phyloP scores from a whole-genome alignment of 2,888 invertebrate genomes.

The Dastarcus helophoroides region DNA sequence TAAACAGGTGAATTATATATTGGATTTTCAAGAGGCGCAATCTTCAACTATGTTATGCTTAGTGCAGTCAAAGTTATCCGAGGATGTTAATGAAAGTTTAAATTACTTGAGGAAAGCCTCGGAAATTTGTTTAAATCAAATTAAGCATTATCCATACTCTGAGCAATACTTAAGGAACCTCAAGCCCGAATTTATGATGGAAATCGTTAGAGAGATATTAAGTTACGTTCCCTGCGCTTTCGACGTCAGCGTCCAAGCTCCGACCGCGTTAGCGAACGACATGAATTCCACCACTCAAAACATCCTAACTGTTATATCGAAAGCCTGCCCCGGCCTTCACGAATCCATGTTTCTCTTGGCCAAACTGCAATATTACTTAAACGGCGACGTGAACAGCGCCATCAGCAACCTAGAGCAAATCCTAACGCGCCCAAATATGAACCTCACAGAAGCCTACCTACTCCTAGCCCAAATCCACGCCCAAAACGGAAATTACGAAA shows the following conservation, averaged over 20 bases:
- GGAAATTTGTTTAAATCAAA: constrained; percentile 41
- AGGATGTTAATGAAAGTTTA: constrained; percentile 44
- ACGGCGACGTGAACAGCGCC: constrained; percentile 64
- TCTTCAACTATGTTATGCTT: constrained; percentile 54
- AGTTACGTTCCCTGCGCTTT: constrained; percentile 49
- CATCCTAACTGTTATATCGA: constrained; percentile 59
- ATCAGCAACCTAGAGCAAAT: constrained; percentile 60
- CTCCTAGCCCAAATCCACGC: constrained; percentile 78
- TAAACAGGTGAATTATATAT: constrained; percentile 77
- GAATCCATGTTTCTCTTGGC: constrained; percentile 58
- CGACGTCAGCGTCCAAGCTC: constrained; percentile 3
- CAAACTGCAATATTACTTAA: constrained; percentile 70
- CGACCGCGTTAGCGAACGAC: constrained; percentile 2
- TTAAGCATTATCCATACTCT: constrained; percentile 55
- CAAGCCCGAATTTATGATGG: constrained; percentile 78
- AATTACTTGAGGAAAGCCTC: constrained; percentile 51
- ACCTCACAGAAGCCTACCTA: constrained; percentile 73
- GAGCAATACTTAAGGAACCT: constrained; percentile 60
- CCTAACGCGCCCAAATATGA: constrained; percentile 61
- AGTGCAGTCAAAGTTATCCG: constrained; percentile 54
- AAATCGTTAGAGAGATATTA: constrained; percentile 65
- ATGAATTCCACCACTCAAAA: constrained; percentile 41
- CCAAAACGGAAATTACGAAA: constrained; percentile 54
- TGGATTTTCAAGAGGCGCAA: constrained; percentile 63
- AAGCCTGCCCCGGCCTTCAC: constrained; percentile 72